phyloP scores from a whole-genome alignment of 2,888 invertebrate genomes.

The Gymnosoma rotundatum region DNA sequence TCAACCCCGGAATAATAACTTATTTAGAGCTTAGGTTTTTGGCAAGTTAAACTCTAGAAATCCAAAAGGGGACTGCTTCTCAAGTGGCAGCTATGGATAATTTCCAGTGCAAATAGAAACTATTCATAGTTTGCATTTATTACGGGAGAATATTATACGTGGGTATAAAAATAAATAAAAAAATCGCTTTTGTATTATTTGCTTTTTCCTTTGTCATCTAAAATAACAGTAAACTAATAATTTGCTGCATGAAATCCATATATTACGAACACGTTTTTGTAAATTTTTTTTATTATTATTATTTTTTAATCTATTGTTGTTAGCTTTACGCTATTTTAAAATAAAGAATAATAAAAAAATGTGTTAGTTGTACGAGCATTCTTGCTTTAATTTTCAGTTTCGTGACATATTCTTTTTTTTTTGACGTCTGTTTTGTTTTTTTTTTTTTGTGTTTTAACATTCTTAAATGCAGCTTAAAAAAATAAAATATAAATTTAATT shows the following conservation, averaged over 20 bases:
- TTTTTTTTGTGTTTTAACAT: not conserved
- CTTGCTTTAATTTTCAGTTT: constrained; percentile 24
- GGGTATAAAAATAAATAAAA: too few relatives aligned
- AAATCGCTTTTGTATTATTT: too few relatives aligned
- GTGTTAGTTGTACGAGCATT: constrained; percentile 26
- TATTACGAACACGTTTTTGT: constrained; percentile 33
- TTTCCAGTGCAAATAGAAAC: too few relatives aligned
- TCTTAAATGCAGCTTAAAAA: constrained; percentile 14
- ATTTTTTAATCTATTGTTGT: constrained; percentile 44
- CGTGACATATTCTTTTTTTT: constrained; percentile 39
- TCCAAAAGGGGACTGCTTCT: too few relatives aligned
- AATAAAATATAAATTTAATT: not conserved
- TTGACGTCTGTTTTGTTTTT: not conserved
- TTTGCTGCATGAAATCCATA: constrained; percentile 56
- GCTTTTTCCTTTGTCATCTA: not conserved
- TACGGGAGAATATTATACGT: too few relatives aligned
- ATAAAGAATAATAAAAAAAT: constrained; percentile 36
- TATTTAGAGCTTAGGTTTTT: too few relatives aligned
- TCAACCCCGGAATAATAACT: too few relatives aligned
- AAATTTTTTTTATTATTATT: not conserved
- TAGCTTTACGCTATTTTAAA: constrained; percentile 28
- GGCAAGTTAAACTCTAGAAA: too few relatives aligned
- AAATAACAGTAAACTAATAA: constrained; percentile 50
- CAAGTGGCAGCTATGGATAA: too few relatives aligned
- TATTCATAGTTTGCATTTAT: too few relatives aligned